phyloP scores from a whole-genome alignment of 2,888 invertebrate species.

The Notocelia uddmanniana region DNA sequence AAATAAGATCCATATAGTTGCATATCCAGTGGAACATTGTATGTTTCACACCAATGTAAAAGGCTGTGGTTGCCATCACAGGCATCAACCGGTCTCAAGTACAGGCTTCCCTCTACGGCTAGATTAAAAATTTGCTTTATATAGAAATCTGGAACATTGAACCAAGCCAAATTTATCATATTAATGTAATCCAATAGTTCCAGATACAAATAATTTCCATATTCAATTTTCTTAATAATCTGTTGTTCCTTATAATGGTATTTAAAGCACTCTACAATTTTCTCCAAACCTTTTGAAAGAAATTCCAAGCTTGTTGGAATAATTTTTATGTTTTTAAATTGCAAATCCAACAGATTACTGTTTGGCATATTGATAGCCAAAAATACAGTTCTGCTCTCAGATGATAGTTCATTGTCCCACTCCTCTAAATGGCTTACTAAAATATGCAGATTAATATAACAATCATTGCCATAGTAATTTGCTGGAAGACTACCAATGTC shows the following conservation, averaged over 20 bases:
- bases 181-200: slow-evolving; percentile 56
- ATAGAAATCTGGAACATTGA: slow-evolving; percentile 55
- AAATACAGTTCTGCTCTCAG: neutral
- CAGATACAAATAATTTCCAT: neutral
- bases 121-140: slow-evolving; percentile 48
- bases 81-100: slow-evolving; percentile 41
- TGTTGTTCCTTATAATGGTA: neutral
- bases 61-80: slow-evolving; percentile 56
- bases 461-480: neutral
- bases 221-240: neutral
- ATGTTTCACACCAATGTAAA: slow-evolving; percentile 56
- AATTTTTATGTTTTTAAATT: neutral
- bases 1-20: slow-evolving; percentile 1
- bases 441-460: neutral
- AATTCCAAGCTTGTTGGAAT: slow-evolving; percentile 1
- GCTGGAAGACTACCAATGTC: slow-evolving; percentile 1
- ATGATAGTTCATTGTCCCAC: neutral
- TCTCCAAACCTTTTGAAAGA: neutral
- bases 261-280: neutral
- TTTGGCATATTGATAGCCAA: neutral
- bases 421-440: slow-evolving; percentile 4
- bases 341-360: neutral
- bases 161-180: slow-evolving; percentile 60
- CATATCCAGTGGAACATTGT: slow-evolving; percentile 28
- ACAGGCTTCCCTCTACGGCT: neutral